phyloP scores from a whole-genome alignment of 2,113 vertebrate species.

The Silurus meridionalis region DNA sequence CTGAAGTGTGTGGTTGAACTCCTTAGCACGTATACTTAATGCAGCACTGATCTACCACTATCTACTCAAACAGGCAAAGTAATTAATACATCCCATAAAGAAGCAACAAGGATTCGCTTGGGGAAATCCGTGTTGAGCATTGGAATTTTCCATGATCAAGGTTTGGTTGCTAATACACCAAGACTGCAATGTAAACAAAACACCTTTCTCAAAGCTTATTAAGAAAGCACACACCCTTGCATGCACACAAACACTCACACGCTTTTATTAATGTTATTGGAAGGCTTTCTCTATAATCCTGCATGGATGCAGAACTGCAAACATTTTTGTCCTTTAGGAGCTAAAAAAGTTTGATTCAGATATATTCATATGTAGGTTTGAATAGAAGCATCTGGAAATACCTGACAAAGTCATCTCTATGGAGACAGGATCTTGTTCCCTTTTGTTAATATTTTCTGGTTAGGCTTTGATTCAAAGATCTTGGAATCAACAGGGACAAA shows the following conservation, averaged over 20 bases:
- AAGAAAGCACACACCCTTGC: neutral
- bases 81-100: neutral
- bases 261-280: neutral
- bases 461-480: no score
- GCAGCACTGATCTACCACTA: neutral
- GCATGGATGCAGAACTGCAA: neutral
- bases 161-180: neutral
- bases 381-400: no score
- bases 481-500: no score
- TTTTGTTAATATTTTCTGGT: neutral
- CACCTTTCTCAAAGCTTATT: conserved; percentile 12
- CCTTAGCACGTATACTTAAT: neutral
- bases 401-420: no score
- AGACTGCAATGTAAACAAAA: conserved; percentile 12
- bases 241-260: neutral
- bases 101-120: neutral
- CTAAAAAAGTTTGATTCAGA: neutral
- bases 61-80: neutral
- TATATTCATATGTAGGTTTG: no score
- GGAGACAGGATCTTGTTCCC: neutral
- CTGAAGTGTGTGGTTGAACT: neutral
- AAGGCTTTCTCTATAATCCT: neutral
- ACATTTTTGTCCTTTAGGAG: neutral
- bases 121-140: neutral
- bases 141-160: neutral